Evolutionary conservation across 2,113 vertebrate species (phyloP).

Genomic region (Antidorcas marsupialis): DNA sequence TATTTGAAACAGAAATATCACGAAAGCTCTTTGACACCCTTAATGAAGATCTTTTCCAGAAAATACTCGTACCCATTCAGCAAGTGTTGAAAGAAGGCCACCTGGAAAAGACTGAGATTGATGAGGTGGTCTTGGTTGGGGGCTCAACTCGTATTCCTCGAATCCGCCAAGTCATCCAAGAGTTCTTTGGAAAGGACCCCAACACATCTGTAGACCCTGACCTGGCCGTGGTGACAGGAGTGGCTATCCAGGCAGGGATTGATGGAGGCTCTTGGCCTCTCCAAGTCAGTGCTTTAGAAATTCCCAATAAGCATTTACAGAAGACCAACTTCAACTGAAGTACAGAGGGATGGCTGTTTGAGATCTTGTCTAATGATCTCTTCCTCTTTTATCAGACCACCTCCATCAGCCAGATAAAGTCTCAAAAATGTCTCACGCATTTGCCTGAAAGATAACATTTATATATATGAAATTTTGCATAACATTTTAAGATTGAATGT

Average conservation of each 20-base stretch:
- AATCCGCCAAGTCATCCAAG: conserved; percentile 89
- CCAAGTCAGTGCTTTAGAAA: conserved; percentile 97
- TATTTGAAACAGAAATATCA: conserved; percentile 85
- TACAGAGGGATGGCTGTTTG: not conserved
- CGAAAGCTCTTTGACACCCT: conserved; percentile 90
- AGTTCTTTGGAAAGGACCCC: conserved; percentile 95
- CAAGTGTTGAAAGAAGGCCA: conserved; percentile 91
- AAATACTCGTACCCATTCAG: conserved; percentile 91
- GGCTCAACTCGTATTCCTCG: conserved; percentile 96
- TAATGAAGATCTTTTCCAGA: conserved; percentile 95
- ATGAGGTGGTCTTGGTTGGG: conserved; percentile 95
- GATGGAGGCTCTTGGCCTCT: conserved; percentile 97
- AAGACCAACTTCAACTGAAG: conserved; percentile 95
- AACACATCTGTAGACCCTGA: conserved; percentile 97
- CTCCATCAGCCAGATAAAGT: conserved; percentile 10
- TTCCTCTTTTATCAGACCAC: conserved; percentile 18
- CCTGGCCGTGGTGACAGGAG: conserved; percentile 93
- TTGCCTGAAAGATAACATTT: conserved; percentile 28
- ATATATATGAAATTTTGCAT: not conserved
- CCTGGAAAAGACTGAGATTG: conserved; percentile 87
- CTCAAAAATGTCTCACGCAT: not conserved
- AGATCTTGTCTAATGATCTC: conserved; percentile 21
- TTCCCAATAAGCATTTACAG: conserved; percentile 92
- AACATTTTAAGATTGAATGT: not conserved
- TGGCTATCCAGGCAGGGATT: conserved; percentile 96